Percentiles rank a stretch among this genome's conserved stretches.
Evolutionary conservation across 2,113 vertebrate genomes (phyloP).

Genomic region (Alectura lathami): DNA sequence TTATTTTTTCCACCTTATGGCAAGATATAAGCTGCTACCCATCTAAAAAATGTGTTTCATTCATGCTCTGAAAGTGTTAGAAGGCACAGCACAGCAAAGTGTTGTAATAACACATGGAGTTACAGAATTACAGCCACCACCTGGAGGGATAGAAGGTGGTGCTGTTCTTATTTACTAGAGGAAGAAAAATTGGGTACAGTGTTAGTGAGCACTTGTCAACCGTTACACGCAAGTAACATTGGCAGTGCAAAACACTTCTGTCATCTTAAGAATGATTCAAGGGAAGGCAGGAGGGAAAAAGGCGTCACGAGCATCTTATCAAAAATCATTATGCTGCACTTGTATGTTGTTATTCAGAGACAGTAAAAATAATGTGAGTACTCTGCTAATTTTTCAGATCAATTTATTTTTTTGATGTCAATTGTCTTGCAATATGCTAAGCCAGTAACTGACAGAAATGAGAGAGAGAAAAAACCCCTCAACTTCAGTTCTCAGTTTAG

Average conservation of each 20-base stretch:
- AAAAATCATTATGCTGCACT: neutral
- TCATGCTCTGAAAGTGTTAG: constrained; percentile 84
- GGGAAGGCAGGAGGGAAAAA: neutral
- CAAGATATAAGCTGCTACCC: constrained; percentile 1
- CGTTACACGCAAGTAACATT: neutral
- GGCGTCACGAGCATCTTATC: neutral
- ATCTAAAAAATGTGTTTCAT: constrained; percentile 89
- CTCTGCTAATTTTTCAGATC: neutral
- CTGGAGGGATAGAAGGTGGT: constrained; percentile 84
- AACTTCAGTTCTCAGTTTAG: neutral
- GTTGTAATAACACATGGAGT: constrained; percentile 83
- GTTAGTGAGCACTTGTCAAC: neutral
- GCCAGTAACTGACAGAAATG: neutral
- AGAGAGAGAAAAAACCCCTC: neutral
- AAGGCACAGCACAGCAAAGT: constrained; percentile 86
- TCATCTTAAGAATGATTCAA: neutral
- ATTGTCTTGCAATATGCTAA: neutral
- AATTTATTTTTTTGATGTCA: neutral
- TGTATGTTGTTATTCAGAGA: neutral
- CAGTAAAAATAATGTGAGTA: neutral
- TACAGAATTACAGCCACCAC: constrained; percentile 86
- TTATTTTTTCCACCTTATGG: neutral
- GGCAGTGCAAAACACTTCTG: neutral
- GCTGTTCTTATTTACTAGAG: constrained; percentile 82
- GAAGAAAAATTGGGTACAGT: neutral